Evolutionary conservation across 1,140 invertebrate species (phyloP).

Genomic region (Caenorhabditis tropicalis): DNA sequence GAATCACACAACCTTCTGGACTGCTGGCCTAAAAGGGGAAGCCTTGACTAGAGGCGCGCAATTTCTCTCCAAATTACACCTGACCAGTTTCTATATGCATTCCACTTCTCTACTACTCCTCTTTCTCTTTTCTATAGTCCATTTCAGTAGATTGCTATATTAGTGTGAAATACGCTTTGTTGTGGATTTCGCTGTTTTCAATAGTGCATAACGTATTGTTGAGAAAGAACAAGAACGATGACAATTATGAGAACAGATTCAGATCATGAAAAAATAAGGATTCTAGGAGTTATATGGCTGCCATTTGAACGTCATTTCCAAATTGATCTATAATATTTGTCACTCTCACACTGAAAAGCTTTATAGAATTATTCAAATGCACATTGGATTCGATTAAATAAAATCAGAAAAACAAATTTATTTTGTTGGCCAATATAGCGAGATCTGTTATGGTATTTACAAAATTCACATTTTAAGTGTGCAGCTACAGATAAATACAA

Average conservation of each 20-base stretch:
- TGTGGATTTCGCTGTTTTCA: neutral
- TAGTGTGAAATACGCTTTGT: neutral
- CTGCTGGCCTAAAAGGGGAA: neutral
- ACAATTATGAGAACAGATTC: neutral
- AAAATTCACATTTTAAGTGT: neutral
- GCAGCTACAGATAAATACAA: neutral
- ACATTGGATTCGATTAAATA: no score
- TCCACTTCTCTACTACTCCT: neutral
- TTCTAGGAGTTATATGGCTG: neutral
- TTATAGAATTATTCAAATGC: no score
- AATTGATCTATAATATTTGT: neutral
- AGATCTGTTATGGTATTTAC: neutral
- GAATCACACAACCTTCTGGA: neutral
- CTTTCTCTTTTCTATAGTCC: neutral
- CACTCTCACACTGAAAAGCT: no score
- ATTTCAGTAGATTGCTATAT: neutral
- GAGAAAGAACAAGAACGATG: neutral
- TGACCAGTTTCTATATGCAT: constrained; percentile 17
- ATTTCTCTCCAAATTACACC: constrained; percentile 12
- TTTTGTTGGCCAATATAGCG: no score
- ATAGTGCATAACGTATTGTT: neutral
- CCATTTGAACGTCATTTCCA: neutral
- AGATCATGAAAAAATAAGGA: neutral
- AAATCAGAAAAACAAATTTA: no score
- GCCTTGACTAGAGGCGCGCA: neutral